These are phyloP conservation scores for Leucoraja ocellata DNA, from an alignment of 2,797 vertebrate genomes.

Conservation along the genomic window DNA sequence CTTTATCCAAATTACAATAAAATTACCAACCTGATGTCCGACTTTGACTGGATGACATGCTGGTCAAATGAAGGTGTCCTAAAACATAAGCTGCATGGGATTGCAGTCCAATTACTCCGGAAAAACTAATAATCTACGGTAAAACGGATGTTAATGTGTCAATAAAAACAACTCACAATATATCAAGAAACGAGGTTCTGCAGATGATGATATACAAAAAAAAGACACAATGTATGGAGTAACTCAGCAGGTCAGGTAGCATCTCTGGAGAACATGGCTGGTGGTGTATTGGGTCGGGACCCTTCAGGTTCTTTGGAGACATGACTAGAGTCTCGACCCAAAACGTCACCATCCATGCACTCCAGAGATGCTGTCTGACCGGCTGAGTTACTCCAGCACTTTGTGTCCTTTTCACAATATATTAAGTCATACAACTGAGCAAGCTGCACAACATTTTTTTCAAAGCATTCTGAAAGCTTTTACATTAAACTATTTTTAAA, in stretches of 20 bases:
- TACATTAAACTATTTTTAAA: not conserved
- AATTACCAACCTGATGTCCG: slow-evolving; percentile 70
- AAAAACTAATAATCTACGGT: slow-evolving; percentile 73
- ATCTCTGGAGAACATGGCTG: no score
- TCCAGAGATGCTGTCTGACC: no score
- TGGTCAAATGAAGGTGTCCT: slow-evolving; percentile 78
- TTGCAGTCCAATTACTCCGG: slow-evolving; percentile 82
- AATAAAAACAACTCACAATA: not conserved
- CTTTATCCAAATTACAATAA: not conserved
- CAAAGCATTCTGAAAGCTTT: not conserved
- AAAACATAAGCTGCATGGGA: slow-evolving; percentile 83
- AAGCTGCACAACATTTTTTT: not conserved
- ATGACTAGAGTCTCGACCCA: no score
- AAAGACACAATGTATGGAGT: no score
- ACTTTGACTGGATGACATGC: slow-evolving; percentile 70
- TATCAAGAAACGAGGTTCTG: no score
- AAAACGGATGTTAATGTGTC: not conserved
- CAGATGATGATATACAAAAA: no score
- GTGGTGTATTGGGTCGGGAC: no score
- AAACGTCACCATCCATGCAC: no score
- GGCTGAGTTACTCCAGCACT: no score
- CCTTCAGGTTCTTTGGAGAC: no score
- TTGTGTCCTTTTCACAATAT: not conserved
- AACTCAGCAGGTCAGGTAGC: no score
- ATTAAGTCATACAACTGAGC: not conserved